phyloP scores from a whole-genome alignment of 2,113 vertebrate genomes.

The Alosa alosa region DNA sequence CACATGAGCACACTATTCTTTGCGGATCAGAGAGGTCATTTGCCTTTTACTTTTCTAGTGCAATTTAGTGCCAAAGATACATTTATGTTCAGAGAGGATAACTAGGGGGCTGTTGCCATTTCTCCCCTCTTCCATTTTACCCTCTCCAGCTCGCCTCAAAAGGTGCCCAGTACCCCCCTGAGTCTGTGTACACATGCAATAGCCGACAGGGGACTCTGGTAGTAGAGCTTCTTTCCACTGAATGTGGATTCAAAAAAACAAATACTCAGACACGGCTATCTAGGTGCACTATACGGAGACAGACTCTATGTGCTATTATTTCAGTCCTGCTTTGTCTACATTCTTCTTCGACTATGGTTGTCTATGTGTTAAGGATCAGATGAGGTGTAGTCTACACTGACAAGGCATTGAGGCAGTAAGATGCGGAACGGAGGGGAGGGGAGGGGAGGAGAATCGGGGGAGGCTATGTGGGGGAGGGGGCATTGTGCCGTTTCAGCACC shows the following conservation, averaged over 20 bases:
- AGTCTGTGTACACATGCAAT: not conserved
- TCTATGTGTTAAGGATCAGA: constrained; percentile 34
- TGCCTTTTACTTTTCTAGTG: not conserved
- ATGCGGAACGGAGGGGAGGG: not conserved
- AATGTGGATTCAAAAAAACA: constrained; percentile 26
- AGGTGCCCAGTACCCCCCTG: not conserved
- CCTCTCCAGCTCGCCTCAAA: not conserved
- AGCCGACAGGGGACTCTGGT: not conserved
- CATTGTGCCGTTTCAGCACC: constrained; percentile 32
- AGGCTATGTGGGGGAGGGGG: constrained; percentile 18
- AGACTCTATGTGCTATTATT: not conserved
- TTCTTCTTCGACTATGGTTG: constrained; percentile 15
- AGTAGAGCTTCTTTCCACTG: constrained; percentile 16
- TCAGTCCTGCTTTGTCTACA: constrained; percentile 3
- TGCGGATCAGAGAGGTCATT: constrained; percentile 17
- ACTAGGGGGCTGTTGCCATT: not conserved
- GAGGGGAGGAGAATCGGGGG: not conserved
- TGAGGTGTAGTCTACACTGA: constrained; percentile 28
- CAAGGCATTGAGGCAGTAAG: constrained; percentile 36
- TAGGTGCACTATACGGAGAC: not conserved
- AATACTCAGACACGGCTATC: not conserved
- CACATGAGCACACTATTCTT: not conserved
- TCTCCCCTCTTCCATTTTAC: not conserved
- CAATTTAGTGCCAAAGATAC: not conserved
- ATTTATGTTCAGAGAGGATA: not conserved